Conservation (phyloP, 2,113 vertebrate species). For the Tragelaphus imberbis region DNA sequence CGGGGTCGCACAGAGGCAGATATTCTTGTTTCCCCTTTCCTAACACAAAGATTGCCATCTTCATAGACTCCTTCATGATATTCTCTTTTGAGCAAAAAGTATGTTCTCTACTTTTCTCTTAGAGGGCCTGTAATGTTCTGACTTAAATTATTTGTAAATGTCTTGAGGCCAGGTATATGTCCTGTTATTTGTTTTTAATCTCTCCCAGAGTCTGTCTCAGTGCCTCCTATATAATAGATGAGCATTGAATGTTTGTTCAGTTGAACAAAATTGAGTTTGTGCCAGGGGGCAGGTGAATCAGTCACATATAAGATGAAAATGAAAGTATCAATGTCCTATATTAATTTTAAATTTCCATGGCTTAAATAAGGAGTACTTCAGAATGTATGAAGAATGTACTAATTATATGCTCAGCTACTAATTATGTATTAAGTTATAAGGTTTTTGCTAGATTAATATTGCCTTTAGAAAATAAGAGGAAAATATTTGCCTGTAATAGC, state of each 20-base stretch:
- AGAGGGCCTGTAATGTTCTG: not conserved
- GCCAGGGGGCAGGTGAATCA: conserved; percentile 3
- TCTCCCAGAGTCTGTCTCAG: not conserved
- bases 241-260: not conserved
- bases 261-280: conserved; percentile 20
- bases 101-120: not conserved
- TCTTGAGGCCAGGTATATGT: not conserved
- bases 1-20: fast-evolving
- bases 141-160: not conserved
- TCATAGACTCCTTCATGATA: not conserved
- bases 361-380: not conserved
- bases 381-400: not conserved
- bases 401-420: not conserved
- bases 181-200: not conserved
- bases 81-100: not conserved
- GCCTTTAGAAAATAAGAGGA: not conserved
- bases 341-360: not conserved
- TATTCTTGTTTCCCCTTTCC: not conserved
- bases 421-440: not conserved
- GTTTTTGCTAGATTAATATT: not conserved
- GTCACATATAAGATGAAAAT: not conserved
- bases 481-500: not conserved
- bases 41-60: not conserved
- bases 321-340: not conserved
- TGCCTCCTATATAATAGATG: not conserved